These are phyloP conservation scores for Drosophila funebris DNA, from an alignment of 1,140 invertebrate species.

Conservation along the genomic window DNA sequence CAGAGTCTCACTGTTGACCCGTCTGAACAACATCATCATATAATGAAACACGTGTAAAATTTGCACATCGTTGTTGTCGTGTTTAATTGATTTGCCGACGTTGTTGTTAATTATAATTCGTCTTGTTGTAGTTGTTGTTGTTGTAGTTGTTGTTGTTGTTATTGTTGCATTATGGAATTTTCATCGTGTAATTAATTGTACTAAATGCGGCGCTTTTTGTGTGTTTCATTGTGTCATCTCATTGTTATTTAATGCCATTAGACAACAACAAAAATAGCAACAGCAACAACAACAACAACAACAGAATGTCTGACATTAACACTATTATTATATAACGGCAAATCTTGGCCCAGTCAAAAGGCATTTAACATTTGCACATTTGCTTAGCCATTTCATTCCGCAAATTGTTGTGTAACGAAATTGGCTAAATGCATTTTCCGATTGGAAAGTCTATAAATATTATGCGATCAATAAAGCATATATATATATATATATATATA, in stretches of 20 bases:
- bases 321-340: constrained; percentile 7
- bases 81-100: constrained; percentile 21
- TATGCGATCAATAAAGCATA: background rate
- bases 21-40: constrained; percentile 1
- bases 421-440: background rate
- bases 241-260: constrained; percentile 1
- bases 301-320: background rate
- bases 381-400: background rate
- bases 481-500: background rate
- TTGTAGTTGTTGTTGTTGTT: background rate
- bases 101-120: constrained; percentile 19
- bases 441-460: background rate
- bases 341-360: background rate
- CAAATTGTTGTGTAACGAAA: background rate
- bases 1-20: constrained; percentile 3
- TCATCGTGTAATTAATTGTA: constrained; percentile 23
- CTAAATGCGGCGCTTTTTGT: constrained; percentile 14
- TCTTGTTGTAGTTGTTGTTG: background rate
- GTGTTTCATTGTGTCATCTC: background rate
- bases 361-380: background rate
- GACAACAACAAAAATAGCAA: background rate
- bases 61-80: background rate
- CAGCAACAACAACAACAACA: background rate
- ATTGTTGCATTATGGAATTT: background rate
- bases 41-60: constrained; percentile 18